Evolutionary conservation across 2,797 vertebrate genomes (phyloP).

Genomic region (Euphonia xanthogaster): DNA sequence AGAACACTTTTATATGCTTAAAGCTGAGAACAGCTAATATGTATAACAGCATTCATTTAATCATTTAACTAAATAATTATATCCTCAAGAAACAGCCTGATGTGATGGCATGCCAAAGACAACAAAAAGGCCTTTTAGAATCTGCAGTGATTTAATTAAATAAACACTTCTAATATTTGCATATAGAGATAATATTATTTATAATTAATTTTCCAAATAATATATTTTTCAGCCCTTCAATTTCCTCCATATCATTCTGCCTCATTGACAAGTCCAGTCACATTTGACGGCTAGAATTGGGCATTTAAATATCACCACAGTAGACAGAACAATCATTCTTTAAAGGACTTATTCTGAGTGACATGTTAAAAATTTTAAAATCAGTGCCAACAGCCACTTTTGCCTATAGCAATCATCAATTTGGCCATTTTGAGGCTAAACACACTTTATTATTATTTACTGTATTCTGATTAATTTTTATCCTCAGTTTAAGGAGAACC

Average conservation of each 20-base stretch:
- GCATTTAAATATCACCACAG: slow-evolving; percentile 14
- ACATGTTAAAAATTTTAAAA: not conserved
- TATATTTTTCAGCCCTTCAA: slow-evolving; percentile 44
- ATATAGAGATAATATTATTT: slow-evolving; percentile 59
- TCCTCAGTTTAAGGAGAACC: not conserved
- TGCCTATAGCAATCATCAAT: not conserved
- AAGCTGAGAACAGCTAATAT: not conserved
- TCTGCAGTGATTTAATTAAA: slow-evolving; percentile 58
- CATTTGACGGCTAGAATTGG: not conserved
- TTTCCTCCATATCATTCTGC: not conserved
- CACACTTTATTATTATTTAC: not conserved
- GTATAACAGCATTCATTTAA: slow-evolving; percentile 20
- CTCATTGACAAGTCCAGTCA: slow-evolving; percentile 47
- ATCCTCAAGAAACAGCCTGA: slow-evolving; percentile 26
- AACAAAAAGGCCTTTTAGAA: slow-evolving; percentile 43
- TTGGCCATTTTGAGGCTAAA: not conserved
- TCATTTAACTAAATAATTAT: slow-evolving; percentile 63
- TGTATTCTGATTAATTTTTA: slow-evolving; percentile 21
- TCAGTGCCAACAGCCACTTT: not conserved
- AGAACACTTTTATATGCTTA: not conserved
- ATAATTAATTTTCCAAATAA: slow-evolving; percentile 53
- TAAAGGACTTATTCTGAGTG: not conserved
- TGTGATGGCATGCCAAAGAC: slow-evolving; percentile 32
- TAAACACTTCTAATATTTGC: slow-evolving; percentile 58
- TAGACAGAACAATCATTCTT: slow-evolving; percentile 4